A percentile compares a stretch with the other conserved stretches of the same genome.
Evolutionary conservation across 2,113 vertebrate species (phyloP).

Genomic region (Diadophis punctatus): DNA sequence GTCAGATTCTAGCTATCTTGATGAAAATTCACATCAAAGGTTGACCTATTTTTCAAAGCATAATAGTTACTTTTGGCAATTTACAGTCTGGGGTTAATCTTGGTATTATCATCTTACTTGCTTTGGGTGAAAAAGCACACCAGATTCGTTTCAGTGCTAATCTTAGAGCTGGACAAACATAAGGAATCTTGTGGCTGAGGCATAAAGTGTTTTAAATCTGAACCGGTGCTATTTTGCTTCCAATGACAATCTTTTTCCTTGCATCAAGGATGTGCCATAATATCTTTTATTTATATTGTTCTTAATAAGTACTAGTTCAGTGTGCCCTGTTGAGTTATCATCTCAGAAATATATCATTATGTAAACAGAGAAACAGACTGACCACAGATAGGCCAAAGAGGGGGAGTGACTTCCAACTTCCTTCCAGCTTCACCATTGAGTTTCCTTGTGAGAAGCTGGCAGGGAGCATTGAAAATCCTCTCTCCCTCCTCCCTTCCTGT

Average conservation of each 20-base stretch:
- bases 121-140: neutral
- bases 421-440: neutral
- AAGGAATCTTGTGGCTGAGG: neutral
- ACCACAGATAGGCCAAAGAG: neutral
- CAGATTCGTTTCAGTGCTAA: neutral
- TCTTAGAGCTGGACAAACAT: neutral
- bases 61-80: conserved; percentile 33
- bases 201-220: neutral
- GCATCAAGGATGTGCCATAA: neutral
- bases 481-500: neutral
- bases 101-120: neutral
- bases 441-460: neutral
- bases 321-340: neutral
- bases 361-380: neutral
- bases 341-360: neutral
- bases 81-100: conserved; percentile 21
- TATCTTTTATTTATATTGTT: neutral
- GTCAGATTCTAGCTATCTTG: conserved; percentile 48
- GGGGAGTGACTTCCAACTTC: no score
- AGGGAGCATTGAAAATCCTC: neutral
- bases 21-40: conserved; percentile 60
- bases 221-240: neutral
- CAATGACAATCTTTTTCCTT: neutral
- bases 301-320: neutral
- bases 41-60: conserved; percentile 55